A percentile compares a stretch with the other conserved stretches of the same genome.
These are phyloP conservation scores for Amphiprion ocellaris DNA, from an alignment of 2,113 vertebrate genomes.

Conservation along the genomic window DNA sequence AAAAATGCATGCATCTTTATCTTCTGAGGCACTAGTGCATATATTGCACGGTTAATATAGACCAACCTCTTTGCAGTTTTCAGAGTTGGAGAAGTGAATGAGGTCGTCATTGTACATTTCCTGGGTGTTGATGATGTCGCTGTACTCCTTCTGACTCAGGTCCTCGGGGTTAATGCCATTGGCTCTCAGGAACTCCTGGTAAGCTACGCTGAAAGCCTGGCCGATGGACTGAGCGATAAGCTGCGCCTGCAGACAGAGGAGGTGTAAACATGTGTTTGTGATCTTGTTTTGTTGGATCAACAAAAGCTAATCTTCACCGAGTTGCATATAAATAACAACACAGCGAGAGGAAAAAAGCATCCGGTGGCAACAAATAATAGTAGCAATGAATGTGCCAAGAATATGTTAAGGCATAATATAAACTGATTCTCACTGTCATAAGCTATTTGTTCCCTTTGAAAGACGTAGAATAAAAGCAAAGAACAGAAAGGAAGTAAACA, in stretches of 20 bases:
- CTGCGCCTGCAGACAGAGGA: slow-evolving; percentile 88
- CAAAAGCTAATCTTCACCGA: slow-evolving; percentile 5
- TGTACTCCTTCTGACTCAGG: slow-evolving; percentile 99
- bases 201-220: slow-evolving; percentile 98
- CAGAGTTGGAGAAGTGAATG: slow-evolving; percentile 99
- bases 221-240: slow-evolving; percentile 99
- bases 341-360: not conserved
- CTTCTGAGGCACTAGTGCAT: not conserved
- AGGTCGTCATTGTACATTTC: slow-evolving; percentile 99
- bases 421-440: slow-evolving; percentile 32
- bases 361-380: slow-evolving; percentile 8
- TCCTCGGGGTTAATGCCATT: slow-evolving; percentile 99
- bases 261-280: not conserved
- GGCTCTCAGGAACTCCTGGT: slow-evolving; percentile 97
- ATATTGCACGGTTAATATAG: not conserved
- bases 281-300: not conserved
- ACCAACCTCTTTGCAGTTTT: slow-evolving; percentile 98
- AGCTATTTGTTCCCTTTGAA: slow-evolving; percentile 19
- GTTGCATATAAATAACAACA: slow-evolving; percentile 21
- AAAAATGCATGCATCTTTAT: not conserved
- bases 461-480: not conserved
- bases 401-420: slow-evolving; percentile 17
- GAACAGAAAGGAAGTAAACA: not conserved
- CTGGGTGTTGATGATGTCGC: slow-evolving; percentile 98
- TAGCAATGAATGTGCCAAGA: not conserved